Base-by-base conservation (phyloP, 2,888 invertebrate genomes). In the Sphecodes monilicornis region DNA sequence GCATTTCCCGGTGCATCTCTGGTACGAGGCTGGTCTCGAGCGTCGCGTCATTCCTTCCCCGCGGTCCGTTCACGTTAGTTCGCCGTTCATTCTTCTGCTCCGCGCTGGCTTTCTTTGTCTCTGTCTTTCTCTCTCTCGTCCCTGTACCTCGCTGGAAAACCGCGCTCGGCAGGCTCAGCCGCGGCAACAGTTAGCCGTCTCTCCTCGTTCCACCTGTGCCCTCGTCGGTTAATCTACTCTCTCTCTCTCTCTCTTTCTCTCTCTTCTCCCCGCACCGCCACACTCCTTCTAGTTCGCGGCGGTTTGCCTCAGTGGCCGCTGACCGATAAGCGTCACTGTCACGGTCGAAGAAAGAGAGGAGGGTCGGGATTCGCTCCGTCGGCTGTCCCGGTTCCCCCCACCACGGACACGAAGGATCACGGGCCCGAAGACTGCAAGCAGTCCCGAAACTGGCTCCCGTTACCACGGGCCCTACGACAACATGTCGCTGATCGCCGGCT, bases 401-500 rank as follows among this genome's bases (percentile, higher is more conserved):
- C 57, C 26, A 11, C 54, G 54, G 3, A 66, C 66, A 8, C 32
- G 10, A 18, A 3, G 22, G 22, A 16, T 66, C 36, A 11, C 57
- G 26, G 57, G 13, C 26, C 57, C 26, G 5, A 26, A 57, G 16
- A n/a, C 50, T 50, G 8, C 13, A 10, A 57, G 16, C 26, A 26
- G 54, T 54, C 41, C 29, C 29, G 16, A 41, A 46, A 16, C 41
- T 29, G 29, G 39, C 26, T 39, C 50, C 54, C 39, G 50, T 46
- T n/a, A 29, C 60, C 54, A 50, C 66, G 41, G 11, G 26, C 46
- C 22, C 39, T 50, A 18, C 26, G 26, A 32, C 43, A 83, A 72
- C 87, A 91, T 92, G 91, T 90, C 91, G 39, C 80, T 92, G 41
- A 85, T 92, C 36, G 78, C 83, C 73, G 90, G 88, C 57, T 92